A percentile compares a stretch with the other conserved stretches of the same genome.
phyloP scores from a whole-genome alignment of 2,797 vertebrate species.

The Neosilurus mollespiculum region DNA sequence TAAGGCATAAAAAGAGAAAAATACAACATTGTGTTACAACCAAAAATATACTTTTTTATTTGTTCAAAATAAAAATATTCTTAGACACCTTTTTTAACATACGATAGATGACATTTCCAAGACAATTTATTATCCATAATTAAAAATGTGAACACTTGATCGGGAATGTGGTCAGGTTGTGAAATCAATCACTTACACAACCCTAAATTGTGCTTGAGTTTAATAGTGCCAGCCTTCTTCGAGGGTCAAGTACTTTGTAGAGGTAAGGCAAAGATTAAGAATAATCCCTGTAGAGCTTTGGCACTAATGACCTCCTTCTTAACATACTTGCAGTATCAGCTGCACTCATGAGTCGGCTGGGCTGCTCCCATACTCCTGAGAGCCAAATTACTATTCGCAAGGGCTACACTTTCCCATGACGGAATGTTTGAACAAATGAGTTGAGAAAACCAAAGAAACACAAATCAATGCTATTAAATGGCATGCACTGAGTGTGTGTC shows the following conservation, averaged over 20 bases:
- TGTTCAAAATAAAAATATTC: too few species aligned
- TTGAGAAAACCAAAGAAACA: background rate
- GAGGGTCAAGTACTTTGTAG: background rate
- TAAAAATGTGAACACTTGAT: conserved; percentile 6
- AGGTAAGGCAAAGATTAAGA: background rate
- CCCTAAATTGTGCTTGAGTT: background rate
- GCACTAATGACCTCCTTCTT: background rate
- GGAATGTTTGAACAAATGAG: too few species aligned
- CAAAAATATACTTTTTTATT: too few species aligned
- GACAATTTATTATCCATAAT: too few species aligned
- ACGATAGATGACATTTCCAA: too few species aligned
- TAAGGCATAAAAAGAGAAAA: too few species aligned
- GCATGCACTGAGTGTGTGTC: background rate
- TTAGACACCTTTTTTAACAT: too few species aligned
- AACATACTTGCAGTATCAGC: background rate
- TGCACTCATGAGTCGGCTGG: background rate
- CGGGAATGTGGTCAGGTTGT: background rate
- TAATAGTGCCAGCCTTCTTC: background rate
- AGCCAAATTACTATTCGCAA: background rate
- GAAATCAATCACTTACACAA: background rate
- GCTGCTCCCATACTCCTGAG: background rate
- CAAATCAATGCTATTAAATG: too few species aligned
- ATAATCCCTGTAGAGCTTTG: background rate
- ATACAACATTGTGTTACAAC: too few species aligned
- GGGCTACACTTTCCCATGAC: background rate